Evolutionary conservation across 2,888 invertebrate species (phyloP), one percentile per base, ranked within the genome.

Genomic region (Micoletzkya japonica): DNA sequence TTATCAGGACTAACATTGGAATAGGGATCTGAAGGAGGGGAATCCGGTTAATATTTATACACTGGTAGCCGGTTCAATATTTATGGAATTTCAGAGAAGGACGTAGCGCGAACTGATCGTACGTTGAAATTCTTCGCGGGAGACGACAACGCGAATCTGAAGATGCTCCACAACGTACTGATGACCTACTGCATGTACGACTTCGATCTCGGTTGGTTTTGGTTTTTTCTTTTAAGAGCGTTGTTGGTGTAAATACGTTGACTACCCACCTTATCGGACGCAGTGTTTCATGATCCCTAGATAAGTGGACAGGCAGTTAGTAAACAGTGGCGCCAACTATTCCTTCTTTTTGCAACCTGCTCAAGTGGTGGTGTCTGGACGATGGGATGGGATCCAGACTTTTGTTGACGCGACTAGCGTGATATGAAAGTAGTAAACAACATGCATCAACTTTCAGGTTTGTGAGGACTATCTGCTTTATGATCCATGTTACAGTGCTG

Each of bases 171-270:
- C 79, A 94, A 96, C 85, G 93, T 98, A 77, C 89, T 98, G 2
- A 93, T 97, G 93, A 97, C 97, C 0, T 98, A 97, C 86, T 92
- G 94, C 50, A 96, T 97, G 96, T 96, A 94, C 86, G 95, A 97
- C 88, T 97, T 97, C 86, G 96, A 98, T 88, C 88, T 98, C 80
- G 97, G 88, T 88, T 24, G 75, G 82, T 85, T 72, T n/a, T 59
- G 2, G 56, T 20, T 28, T 58, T 30, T 39, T 57, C 24, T 54
- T 54, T 20, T 44, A n/a, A n/a, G n/a, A n/a, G n/a, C n/a, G n/a
- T n/a, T n/a, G n/a, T 56, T 56, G n/a, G 49, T 49, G 14, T 49
- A 49, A n/a, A n/a, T n/a, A n/a, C n/a, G n/a, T n/a, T n/a, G n/a
- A n/a, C n/a, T n/a, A n/a, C n/a, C n/a, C n/a, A n/a, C n/a, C n/a